These are phyloP conservation scores for Phaethornis superciliosus DNA, from an alignment of 2,113 vertebrate species.

Conservation along the genomic window DNA sequence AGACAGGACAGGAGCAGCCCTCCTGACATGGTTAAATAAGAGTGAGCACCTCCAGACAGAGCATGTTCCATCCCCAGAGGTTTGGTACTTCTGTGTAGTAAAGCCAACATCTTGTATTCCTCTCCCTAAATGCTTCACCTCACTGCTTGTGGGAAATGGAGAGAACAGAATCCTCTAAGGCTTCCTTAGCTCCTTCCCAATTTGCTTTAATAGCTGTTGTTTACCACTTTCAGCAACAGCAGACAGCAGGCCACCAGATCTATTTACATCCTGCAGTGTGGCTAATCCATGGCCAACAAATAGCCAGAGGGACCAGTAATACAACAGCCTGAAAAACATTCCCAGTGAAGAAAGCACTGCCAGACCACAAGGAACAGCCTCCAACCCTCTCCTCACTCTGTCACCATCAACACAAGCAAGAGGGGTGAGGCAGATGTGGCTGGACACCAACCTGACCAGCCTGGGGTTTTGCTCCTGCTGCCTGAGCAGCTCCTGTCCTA, in stretches of 20 bases:
- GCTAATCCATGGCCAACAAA: neutral
- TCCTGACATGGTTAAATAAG: neutral
- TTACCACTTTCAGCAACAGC: neutral
- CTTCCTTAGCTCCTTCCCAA: neutral
- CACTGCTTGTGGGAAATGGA: neutral
- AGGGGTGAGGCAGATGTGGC: neutral
- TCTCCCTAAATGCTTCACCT: neutral
- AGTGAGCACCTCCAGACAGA: neutral
- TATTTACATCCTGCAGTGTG: neutral
- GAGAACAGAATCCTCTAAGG: neutral
- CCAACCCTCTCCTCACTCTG: neutral
- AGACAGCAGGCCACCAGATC: neutral
- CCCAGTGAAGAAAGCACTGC: neutral
- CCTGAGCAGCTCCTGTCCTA: neutral
- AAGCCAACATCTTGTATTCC: neutral
- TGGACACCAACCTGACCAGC: neutral
- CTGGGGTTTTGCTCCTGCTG: neutral
- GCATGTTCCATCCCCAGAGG: neutral
- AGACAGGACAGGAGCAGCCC: neutral
- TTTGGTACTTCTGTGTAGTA: neutral
- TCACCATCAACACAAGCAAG: fast-evolving
- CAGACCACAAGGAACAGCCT: neutral
- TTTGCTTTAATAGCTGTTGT: neutral
- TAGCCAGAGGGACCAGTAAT: neutral
- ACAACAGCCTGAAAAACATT: neutral